Conservation (phyloP, 2,113 vertebrate species). For the Gnathonemus echidnorhynchus region DNA sequence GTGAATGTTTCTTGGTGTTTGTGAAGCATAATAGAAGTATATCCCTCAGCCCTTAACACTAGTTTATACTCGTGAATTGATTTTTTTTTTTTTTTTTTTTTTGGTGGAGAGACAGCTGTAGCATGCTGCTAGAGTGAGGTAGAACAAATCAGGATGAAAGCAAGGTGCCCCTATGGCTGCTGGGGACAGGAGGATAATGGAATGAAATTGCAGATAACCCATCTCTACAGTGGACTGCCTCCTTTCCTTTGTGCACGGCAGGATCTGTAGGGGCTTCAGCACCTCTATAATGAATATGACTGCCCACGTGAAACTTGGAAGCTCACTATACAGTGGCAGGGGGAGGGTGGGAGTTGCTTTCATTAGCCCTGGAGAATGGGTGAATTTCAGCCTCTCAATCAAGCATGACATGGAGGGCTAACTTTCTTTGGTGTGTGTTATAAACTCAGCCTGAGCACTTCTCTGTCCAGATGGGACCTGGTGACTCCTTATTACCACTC, state of each 20-base stretch:
- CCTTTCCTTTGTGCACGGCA: slow-evolving; percentile 35
- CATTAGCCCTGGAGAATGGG: slow-evolving; percentile 51
- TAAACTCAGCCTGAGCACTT: slow-evolving; percentile 50
- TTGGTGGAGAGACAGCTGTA: slow-evolving; percentile 29
- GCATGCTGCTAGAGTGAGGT: slow-evolving; percentile 23
- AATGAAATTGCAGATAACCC: slow-evolving; percentile 42
- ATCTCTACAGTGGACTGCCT: slow-evolving; percentile 40
- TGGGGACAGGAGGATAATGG: slow-evolving; percentile 44
- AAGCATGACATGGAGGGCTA: slow-evolving; percentile 52
- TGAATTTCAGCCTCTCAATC: slow-evolving; percentile 57
- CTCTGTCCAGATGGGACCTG: slow-evolving; percentile 53
- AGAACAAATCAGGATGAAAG: slow-evolving; percentile 46
- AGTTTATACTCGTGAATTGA: not conserved
- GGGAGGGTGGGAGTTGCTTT: slow-evolving; percentile 37
- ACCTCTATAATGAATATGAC: slow-evolving; percentile 48
- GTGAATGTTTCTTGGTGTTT: not conserved
- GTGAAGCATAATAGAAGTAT: not conserved
- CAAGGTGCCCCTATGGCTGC: slow-evolving; percentile 41
- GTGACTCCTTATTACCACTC: not conserved
- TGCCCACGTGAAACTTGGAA: slow-evolving; percentile 38
- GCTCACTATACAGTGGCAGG: slow-evolving; percentile 19
- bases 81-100: not conserved
- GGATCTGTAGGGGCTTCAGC: slow-evolving; percentile 31
- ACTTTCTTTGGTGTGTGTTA: slow-evolving; percentile 37
- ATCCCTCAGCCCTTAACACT: not conserved